Evolutionary conservation across 2,888 invertebrate species (phyloP), one percentile per base, ranked within the genome.

Genomic region (Flexamia atlantica): DNA sequence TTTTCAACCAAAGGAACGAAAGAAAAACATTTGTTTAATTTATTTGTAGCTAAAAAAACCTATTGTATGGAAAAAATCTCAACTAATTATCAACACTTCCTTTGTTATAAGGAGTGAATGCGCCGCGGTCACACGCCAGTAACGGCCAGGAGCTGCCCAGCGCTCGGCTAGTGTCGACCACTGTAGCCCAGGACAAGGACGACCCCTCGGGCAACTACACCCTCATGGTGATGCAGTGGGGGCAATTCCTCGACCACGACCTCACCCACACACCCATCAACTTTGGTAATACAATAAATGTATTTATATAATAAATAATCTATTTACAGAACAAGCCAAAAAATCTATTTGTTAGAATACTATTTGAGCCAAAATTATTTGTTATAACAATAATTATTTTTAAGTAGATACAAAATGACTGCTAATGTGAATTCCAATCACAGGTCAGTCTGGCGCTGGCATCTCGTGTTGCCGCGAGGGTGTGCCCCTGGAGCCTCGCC

Each of bases 111-210:
- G 94, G 94, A 4, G 92, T 95, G 72, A 93, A 94, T 40, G 89
- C 92, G 0, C 96, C 97, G 0, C 92, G 97, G 20, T 87, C 92
- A 83, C 94, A 95, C 0, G 90, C 92, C 53, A 92, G 92, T 85
- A 94, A 94, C 20, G 90, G 90, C 83, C 90, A 90, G 64, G 85
- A 88, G 2, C 88, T 92, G 12, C 92, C 92, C 0, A 91, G 91
- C 57, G 90, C 92, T 0, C 88, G 93, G 25, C 86, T 90, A 12
- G 89, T 93, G 30, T 92, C 92, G 60, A 90, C 90, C 17, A 85
- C 83, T 5, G 88, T 88, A 68, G 88, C 89, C 4, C 86, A 86
- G 32, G 89, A 89, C 53, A 79, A 84, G 7, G 89, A 89, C 81
- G 88, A 89, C 7, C 90, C 91, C 0, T 91, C 91, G 50, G 90